Evolutionary conservation across 2,888 invertebrate species (phyloP).

Genomic region (Athrips mouffetella): DNA sequence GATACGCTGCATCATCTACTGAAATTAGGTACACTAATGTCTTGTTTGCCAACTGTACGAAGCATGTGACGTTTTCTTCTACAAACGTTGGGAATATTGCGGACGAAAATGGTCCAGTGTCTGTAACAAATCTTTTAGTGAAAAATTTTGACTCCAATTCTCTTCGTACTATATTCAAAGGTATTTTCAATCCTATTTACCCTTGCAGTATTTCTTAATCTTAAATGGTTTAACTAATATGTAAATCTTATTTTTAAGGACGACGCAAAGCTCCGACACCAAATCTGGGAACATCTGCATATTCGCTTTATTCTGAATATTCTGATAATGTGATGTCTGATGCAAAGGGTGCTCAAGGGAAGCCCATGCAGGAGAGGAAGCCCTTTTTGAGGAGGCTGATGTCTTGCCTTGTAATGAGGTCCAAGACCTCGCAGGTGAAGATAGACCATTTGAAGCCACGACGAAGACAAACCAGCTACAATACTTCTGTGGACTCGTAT

Average conservation of each 20-base stretch:
- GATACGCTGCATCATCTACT: constrained; percentile 43
- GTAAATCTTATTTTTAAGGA: constrained; percentile 31
- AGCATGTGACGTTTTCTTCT: constrained; percentile 42
- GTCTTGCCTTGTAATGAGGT: constrained; percentile 57
- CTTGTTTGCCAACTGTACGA: constrained; percentile 37
- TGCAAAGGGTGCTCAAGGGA: background rate
- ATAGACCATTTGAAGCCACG: constrained; percentile 12
- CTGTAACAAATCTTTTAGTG: background rate
- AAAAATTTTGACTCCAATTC: constrained; percentile 29
- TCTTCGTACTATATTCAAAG: constrained; percentile 57
- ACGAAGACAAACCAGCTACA: constrained; percentile 22
- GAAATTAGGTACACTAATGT: constrained; percentile 46
- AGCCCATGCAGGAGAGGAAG: constrained; percentile 32
- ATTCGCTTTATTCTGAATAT: constrained; percentile 44
- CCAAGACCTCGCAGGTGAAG: constrained; percentile 38
- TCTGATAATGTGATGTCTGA: constrained; percentile 21
- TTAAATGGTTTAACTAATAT: background rate
- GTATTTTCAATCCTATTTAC: constrained; percentile 29
- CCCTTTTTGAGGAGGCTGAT: constrained; percentile 57
- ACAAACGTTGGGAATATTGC: constrained; percentile 33
- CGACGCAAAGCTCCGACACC: constrained; percentile 49
- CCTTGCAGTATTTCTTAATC: background rate
- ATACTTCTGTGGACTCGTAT: constrained; percentile 58
- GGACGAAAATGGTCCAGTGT: background rate
- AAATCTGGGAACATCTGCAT: constrained; percentile 57